Conservation (phyloP, 2,888 invertebrate genomes). For the Caenorhabditis imperialis region DNA sequence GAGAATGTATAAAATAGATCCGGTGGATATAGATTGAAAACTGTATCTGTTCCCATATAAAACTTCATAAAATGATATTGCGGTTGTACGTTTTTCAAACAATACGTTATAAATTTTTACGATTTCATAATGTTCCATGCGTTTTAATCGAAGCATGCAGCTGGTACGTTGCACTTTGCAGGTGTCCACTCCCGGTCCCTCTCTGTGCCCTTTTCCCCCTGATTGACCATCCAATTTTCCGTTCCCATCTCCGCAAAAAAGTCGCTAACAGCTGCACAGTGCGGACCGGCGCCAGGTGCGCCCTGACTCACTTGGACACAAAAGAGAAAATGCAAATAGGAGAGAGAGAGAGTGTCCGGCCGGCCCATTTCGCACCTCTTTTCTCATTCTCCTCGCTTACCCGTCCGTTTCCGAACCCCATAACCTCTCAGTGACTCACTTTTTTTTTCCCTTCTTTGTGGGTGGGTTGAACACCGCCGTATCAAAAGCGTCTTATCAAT, state of each 20-base stretch:
- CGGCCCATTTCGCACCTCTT: constrained; percentile 9
- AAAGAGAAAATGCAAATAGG: constrained; percentile 52
- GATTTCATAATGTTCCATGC: too few species aligned
- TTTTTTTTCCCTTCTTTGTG: constrained; percentile 4
- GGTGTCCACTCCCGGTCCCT: too few species aligned
- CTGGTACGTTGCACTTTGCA: too few species aligned
- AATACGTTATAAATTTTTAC: too few species aligned
- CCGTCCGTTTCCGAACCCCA: constrained; percentile 42
- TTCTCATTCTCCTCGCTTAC: constrained; percentile 26
- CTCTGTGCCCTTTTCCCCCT: too few species aligned
- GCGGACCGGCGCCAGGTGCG: constrained; percentile 51
- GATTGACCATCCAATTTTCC: constrained; percentile 15
- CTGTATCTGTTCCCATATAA: too few species aligned
- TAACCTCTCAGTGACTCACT: constrained; percentile 41
- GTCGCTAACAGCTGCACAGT: constrained; percentile 32
- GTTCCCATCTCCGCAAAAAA: constrained; percentile 23
- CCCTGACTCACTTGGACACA: constrained; percentile 50
- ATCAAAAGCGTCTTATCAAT: background rate
- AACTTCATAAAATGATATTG: too few species aligned
- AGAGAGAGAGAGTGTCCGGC: constrained; percentile 32
- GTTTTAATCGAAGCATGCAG: too few species aligned
- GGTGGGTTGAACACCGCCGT: constrained; percentile 9
- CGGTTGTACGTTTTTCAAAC: too few species aligned
- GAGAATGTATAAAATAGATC: too few species aligned
- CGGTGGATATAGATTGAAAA: too few species aligned